A percentile compares a stretch with the other conserved stretches of the same genome.
These are phyloP conservation scores for Ooceraea biroi DNA, from an alignment of 1,140 invertebrate species.

Conservation along the genomic window DNA sequence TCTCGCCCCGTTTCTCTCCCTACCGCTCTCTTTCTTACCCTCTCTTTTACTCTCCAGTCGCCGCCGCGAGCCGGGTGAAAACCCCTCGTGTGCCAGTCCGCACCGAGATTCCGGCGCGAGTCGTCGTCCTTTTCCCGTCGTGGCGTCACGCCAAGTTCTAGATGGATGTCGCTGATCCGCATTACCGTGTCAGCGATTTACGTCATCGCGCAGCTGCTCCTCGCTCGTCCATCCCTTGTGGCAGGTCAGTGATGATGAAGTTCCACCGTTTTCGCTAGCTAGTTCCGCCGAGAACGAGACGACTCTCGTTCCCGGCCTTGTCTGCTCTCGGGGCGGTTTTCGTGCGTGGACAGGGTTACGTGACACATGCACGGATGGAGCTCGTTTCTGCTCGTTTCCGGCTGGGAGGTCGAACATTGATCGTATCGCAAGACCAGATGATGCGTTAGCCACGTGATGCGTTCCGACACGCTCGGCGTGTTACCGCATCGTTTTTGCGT, in stretches of 20 bases:
- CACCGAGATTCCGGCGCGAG: slow-evolving; percentile 83
- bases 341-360: slow-evolving; percentile 16
- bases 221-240: slow-evolving; percentile 69
- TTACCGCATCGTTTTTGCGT: neutral
- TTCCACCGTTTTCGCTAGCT: neutral
- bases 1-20: slow-evolving; percentile 2
- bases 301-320: too few species aligned
- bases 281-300: too few species aligned
- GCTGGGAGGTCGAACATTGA: slow-evolving; percentile 25
- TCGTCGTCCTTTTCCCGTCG: slow-evolving; percentile 78
- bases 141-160: slow-evolving; percentile 80
- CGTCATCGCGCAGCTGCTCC: slow-evolving; percentile 75
- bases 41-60: slow-evolving; percentile 67
- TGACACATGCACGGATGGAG: too few species aligned
- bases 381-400: too few species aligned
- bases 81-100: slow-evolving; percentile 78
- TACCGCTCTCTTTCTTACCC: slow-evolving; percentile 64
- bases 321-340: slow-evolving; percentile 2
- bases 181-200: slow-evolving; percentile 76
- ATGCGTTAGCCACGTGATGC: slow-evolving; percentile 3
- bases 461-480: neutral
- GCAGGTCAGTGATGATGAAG: slow-evolving; percentile 80
- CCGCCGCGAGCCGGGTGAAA: slow-evolving; percentile 63
- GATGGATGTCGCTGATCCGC: slow-evolving; percentile 85
- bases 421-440: slow-evolving; percentile 31